Evolutionary conservation across 2,113 vertebrate genomes (phyloP).

Genomic region (Plecturocebus donacophilus): DNA sequence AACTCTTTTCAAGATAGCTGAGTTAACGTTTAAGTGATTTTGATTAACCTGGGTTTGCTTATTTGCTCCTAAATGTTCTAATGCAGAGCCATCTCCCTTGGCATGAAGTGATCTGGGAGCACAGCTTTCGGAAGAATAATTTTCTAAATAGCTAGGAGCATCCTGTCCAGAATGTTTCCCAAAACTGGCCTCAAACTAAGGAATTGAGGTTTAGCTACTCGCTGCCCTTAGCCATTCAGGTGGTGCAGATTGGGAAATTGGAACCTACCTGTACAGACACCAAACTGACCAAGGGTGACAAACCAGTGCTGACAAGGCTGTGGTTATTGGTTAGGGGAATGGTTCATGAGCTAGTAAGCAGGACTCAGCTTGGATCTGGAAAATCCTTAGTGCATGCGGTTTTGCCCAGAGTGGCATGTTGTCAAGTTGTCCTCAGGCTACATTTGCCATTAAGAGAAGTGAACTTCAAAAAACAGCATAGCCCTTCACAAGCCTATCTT

Average conservation of each 20-base stretch:
- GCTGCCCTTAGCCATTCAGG: not conserved
- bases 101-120: slow-evolving; percentile 36
- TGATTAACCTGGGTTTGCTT: slow-evolving; percentile 62
- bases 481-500: not conserved
- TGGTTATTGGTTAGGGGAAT: too few species aligned
- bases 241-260: slow-evolving; percentile 23
- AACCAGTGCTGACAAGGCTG: slow-evolving; percentile 25
- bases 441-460: slow-evolving; percentile 14
- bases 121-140: slow-evolving; percentile 17
- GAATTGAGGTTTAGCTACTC: not conserved
- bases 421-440: slow-evolving; percentile 40
- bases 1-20: not conserved
- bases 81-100: slow-evolving; percentile 24
- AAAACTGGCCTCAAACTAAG: slow-evolving; percentile 24
- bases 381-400: slow-evolving; percentile 17
- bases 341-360: slow-evolving; percentile 46
- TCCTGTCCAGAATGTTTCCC: not conserved
- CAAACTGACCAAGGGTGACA: slow-evolving; percentile 28
- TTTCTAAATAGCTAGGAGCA: slow-evolving; percentile 59
- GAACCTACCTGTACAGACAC: not conserved
- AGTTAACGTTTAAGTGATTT: slow-evolving; percentile 49
- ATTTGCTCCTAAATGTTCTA: slow-evolving; percentile 49
- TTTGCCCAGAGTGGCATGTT: slow-evolving; percentile 30
- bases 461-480: not conserved
- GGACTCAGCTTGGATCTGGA: slow-evolving; percentile 4